Percentiles rank a stretch among this genome's conserved stretches.
phyloP scores from a whole-genome alignment of 2,113 vertebrate genomes.

The Alligator mississippiensis region DNA sequence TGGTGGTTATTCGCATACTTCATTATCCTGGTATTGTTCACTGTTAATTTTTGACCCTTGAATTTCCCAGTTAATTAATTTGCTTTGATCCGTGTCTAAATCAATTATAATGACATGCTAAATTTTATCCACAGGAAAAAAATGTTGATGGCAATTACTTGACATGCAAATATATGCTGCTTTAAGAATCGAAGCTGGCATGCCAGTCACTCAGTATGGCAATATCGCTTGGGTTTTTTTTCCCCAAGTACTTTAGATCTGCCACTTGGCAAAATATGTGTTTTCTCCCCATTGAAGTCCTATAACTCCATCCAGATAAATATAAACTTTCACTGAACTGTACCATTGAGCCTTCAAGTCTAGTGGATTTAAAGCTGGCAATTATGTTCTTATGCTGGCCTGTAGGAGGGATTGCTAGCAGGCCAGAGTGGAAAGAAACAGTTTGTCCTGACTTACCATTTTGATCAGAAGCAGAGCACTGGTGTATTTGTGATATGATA shows the following conservation, averaged over 20 bases:
- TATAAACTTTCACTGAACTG: constrained; percentile 13
- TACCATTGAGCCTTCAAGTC: not conserved
- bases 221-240: not conserved
- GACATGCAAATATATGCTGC: constrained; percentile 51
- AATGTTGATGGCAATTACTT: constrained; percentile 3
- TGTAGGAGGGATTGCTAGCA: not conserved
- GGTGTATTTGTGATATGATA: fast-evolving
- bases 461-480: not conserved
- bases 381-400: not conserved
- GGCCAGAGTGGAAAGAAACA: not conserved
- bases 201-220: not conserved
- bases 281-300: not conserved
- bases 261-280: not conserved
- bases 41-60: constrained; percentile 29
- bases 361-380: not conserved
- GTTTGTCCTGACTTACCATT: not conserved
- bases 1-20: not conserved
- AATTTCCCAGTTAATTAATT: constrained; percentile 45
- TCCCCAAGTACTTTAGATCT: not conserved
- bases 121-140: constrained; percentile 17
- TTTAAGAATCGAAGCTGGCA: constrained; percentile 22
- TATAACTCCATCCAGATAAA: not conserved
- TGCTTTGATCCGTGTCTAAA: constrained; percentile 36
- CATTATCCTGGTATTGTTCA: not conserved
- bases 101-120: constrained; percentile 34